A percentile compares a stretch with the other conserved stretches of the same genome.
Evolutionary conservation across 2,113 vertebrate genomes (phyloP).

Genomic region (Delphinus delphis): DNA sequence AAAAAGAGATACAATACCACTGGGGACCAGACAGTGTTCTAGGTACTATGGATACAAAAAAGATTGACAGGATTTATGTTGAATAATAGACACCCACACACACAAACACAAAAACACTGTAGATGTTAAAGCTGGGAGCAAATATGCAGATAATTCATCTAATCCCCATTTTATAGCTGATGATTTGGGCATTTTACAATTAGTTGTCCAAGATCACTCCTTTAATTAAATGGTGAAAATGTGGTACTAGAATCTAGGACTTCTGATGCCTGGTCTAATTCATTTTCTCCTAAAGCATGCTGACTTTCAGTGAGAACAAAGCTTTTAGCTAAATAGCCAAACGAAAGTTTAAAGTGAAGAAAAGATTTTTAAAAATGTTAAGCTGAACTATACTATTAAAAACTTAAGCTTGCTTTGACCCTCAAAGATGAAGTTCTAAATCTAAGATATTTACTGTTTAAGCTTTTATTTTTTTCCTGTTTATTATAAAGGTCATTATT

Average conservation of each 20-base stretch:
- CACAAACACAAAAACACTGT: not conserved
- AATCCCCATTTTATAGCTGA: not conserved
- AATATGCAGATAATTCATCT: not conserved
- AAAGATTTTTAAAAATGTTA: not conserved
- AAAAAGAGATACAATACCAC: not conserved
- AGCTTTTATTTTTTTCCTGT: not conserved
- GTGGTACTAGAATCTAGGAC: not conserved
- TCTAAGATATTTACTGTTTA: not conserved
- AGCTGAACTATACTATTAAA: not conserved
- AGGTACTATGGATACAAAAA: not conserved
- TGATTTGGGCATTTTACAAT: not conserved
- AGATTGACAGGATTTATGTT: not conserved
- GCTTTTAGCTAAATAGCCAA: not conserved
- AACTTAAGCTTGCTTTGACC: not conserved
- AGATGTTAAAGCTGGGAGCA: not conserved
- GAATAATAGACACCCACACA: not conserved
- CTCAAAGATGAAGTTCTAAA: slow-evolving; percentile 3
- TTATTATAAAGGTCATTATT: not conserved
- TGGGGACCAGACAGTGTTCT: not conserved
- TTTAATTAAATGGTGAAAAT: slow-evolving; percentile 31
- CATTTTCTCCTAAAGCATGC: not conserved
- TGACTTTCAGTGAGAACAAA: not conserved
- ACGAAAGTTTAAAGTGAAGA: not conserved
- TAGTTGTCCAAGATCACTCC: not conserved
- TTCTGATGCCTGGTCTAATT: not conserved